Percentiles rank a stretch among this genome's conserved stretches.
Conservation (phyloP, 2,113 vertebrate genomes). For the Sebastes schlegelii region DNA sequence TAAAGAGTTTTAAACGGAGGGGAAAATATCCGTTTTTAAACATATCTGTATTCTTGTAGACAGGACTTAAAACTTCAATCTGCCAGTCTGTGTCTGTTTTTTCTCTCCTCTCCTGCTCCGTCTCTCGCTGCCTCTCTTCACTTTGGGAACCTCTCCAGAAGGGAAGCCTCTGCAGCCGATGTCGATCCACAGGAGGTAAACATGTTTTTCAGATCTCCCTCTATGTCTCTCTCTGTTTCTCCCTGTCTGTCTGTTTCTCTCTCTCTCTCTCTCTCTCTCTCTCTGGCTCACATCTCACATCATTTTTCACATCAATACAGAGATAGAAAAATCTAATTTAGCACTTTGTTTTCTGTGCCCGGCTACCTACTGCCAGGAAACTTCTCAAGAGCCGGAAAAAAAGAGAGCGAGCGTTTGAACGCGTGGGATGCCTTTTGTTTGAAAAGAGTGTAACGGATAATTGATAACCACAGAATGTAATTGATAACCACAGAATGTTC, state of each 20-base stretch:
- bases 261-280: not conserved
- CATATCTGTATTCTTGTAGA: too few relatives aligned
- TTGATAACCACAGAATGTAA: slow-evolving; percentile 86
- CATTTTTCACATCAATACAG: slow-evolving; percentile 44
- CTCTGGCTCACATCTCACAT: slow-evolving; percentile 33
- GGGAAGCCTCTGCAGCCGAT: slow-evolving; percentile 85
- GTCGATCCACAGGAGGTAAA: slow-evolving; percentile 87
- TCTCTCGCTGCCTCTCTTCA: slow-evolving; percentile 71
- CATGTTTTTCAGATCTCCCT: slow-evolving; percentile 86
- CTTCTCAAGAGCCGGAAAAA: slow-evolving; percentile 38
- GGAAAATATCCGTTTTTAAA: too few relatives aligned
- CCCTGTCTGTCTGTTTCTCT: slow-evolving; percentile 5
- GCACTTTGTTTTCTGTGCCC: slow-evolving; percentile 57
- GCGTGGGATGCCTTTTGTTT: slow-evolving; percentile 78
- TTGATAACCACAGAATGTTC: slow-evolving; percentile 88
- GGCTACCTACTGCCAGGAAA: slow-evolving; percentile 60
- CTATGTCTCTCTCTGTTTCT: not conserved
- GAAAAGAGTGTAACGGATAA: slow-evolving; percentile 75
- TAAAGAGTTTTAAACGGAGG: too few relatives aligned
- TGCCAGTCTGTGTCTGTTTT: not conserved
- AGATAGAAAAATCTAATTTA: slow-evolving; percentile 57
- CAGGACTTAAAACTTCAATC: not conserved
- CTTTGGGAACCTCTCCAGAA: slow-evolving; percentile 85
- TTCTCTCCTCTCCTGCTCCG: slow-evolving; percentile 58
- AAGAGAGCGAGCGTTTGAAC: slow-evolving; percentile 37